These are phyloP conservation scores for Notolabrus celidotus DNA, from an alignment of 2,797 vertebrate genomes.

Conservation along the genomic window DNA sequence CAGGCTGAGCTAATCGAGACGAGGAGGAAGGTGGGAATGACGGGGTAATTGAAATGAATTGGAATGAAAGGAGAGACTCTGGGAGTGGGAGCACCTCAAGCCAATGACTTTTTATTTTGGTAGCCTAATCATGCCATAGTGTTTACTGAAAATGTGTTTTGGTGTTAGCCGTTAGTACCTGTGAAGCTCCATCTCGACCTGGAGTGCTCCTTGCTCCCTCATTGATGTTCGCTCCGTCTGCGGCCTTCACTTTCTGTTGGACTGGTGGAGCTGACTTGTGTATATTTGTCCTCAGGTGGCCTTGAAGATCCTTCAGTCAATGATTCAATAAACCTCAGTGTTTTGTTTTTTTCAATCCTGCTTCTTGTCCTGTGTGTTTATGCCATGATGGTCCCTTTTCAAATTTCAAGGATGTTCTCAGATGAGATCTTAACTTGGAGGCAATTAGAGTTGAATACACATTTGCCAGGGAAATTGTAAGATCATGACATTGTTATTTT, in stretches of 20 bases:
- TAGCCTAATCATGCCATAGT: conserved; percentile 68
- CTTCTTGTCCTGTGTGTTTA: conserved; percentile 17
- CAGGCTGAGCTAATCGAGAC: conserved; percentile 79
- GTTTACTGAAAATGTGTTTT: conserved; percentile 78
- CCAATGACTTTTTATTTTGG: conserved; percentile 33
- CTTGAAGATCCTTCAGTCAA: conserved; percentile 61
- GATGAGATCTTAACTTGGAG: conserved; percentile 40
- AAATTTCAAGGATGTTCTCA: conserved; percentile 22
- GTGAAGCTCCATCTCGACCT: neutral
- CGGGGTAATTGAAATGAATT: conserved; percentile 83
- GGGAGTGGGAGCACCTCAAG: conserved; percentile 59
- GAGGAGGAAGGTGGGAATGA: conserved; percentile 71
- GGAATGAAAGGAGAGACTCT: conserved; percentile 73
- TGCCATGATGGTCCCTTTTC: neutral
- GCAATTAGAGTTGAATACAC: conserved; percentile 68
- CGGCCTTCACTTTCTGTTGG: conserved; percentile 33
- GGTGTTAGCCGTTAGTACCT: conserved; percentile 52
- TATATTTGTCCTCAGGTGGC: conserved; percentile 66
- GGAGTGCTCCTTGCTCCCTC: conserved; percentile 15
- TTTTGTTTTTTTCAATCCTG: conserved; percentile 15
- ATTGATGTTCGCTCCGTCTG: conserved; percentile 33
- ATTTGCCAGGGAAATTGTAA: conserved; percentile 65
- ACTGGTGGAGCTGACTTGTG: conserved; percentile 31
- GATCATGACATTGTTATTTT: conserved; percentile 78
- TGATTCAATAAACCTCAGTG: conserved; percentile 75